Evolutionary conservation across 1,140 invertebrate species (phyloP).

Genomic region (Oreohelix idahoensis): DNA sequence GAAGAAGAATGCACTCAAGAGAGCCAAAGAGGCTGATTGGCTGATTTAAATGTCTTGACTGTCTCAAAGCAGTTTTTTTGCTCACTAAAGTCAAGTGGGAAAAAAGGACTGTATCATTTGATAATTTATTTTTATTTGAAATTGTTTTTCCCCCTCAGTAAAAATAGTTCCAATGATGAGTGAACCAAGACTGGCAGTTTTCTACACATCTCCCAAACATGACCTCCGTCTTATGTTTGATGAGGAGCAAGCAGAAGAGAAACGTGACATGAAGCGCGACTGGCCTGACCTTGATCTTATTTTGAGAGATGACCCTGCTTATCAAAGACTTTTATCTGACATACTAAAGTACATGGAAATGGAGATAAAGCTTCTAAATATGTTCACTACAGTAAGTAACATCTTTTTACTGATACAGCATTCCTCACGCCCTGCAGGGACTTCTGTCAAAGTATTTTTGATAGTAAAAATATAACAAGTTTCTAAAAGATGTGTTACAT

Average conservation of each 20-base stretch:
- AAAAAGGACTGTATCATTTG: too few species aligned
- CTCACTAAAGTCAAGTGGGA: too few species aligned
- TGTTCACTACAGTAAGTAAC: conserved; percentile 59
- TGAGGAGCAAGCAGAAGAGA: conserved; percentile 63
- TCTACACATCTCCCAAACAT: conserved; percentile 68
- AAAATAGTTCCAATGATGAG: conserved; percentile 66
- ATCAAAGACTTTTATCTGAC: conserved; percentile 62
- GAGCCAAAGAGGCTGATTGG: too few species aligned
- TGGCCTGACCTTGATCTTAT: conserved; percentile 70
- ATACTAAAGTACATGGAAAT: conserved; percentile 62
- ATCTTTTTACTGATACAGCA: too few species aligned
- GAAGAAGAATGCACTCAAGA: too few species aligned
- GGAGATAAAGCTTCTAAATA: conserved; percentile 63
- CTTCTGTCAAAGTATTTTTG: too few species aligned
- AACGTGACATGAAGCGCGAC: conserved; percentile 51
- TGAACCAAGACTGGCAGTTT: conserved; percentile 67
- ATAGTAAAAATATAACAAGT: too few species aligned
- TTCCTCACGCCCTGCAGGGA: too few species aligned
- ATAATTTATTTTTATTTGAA: too few species aligned
- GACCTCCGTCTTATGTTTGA: conserved; percentile 69
- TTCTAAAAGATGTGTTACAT: too few species aligned
- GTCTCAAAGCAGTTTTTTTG: too few species aligned
- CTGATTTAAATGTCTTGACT: too few species aligned
- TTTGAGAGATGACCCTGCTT: conserved; percentile 68
- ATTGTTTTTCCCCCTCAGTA: conserved; percentile 45